A percentile compares a stretch with the other conserved stretches of the same genome.
phyloP scores from a whole-genome alignment of 2,888 invertebrate species.

The Leucophora obtusa region DNA sequence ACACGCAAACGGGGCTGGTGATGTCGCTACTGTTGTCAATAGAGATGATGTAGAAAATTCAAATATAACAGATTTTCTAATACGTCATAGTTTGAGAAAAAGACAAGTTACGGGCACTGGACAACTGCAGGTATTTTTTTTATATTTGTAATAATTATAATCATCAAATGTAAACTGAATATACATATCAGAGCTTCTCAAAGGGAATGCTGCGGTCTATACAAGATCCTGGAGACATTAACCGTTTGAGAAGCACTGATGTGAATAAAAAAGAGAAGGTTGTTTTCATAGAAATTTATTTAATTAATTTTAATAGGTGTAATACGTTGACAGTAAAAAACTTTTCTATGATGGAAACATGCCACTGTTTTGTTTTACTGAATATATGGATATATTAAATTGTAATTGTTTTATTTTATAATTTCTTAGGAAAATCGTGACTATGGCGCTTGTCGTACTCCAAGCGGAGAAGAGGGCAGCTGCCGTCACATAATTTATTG shows the following conservation, averaged over 20 bases:
- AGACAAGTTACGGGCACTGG: constrained; percentile 66
- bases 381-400: neutral
- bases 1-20: constrained; percentile 66
- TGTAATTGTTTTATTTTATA: neutral
- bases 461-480: constrained; percentile 82
- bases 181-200: constrained; percentile 13
- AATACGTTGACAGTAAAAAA: neutral
- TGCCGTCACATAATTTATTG: constrained; percentile 83
- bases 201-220: no score
- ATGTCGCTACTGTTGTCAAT: constrained; percentile 15
- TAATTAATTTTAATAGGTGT: constrained; percentile 35
- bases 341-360: constrained; percentile 8
- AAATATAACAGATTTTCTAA: constrained; percentile 60
- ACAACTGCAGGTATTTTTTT: constrained; percentile 67
- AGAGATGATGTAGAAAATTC: constrained; percentile 25
- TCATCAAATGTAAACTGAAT: no score
- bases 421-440: constrained; percentile 81
- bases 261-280: neutral
- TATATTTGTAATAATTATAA: no score
- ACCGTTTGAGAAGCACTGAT: neutral
- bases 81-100: constrained; percentile 70
- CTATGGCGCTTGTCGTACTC: constrained; percentile 81
- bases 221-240: neutral
- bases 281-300: constrained; percentile 21
- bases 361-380: constrained; percentile 15